These are phyloP conservation scores for Helicorthomorpha holstii DNA, from an alignment of 1,140 invertebrate species.

Conservation along the genomic window DNA sequence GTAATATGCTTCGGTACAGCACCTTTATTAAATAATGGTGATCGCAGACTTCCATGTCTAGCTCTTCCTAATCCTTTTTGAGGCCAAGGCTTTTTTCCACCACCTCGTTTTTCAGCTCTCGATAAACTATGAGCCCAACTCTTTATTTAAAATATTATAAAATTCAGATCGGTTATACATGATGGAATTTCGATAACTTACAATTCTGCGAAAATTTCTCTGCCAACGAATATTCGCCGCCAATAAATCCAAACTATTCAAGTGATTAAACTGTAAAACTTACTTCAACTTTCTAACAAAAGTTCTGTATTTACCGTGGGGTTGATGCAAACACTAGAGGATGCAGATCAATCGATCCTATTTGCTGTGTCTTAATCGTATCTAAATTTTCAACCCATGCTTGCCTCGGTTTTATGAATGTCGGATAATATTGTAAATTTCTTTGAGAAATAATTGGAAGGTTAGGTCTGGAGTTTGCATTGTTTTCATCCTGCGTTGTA, in stretches of 20 bases:
- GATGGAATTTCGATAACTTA: constrained; percentile 23
- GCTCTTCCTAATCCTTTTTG: constrained; percentile 84
- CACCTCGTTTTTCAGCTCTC: constrained; percentile 66
- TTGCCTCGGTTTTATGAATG: constrained; percentile 40
- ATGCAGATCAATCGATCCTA: constrained; percentile 72
- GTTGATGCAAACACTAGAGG: constrained; percentile 64
- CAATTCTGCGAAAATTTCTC: constrained; percentile 57
- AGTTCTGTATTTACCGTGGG: constrained; percentile 30
- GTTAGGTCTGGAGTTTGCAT: constrained; percentile 5
- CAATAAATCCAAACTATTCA: constrained; percentile 67
- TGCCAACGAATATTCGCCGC: constrained; percentile 83
- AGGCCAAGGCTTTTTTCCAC: constrained; percentile 81
- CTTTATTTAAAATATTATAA: constrained; percentile 3
- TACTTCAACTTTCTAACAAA: not conserved
- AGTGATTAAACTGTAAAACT: constrained; percentile 1
- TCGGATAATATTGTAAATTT: constrained; percentile 17
- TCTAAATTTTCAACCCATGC: constrained; percentile 85
- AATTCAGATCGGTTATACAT: constrained; percentile 18
- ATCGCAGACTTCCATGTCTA: constrained; percentile 76
- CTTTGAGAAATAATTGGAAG: constrained; percentile 18
- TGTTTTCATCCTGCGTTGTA: too few relatives aligned
- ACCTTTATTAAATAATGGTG: constrained; percentile 57
- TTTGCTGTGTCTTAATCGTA: constrained; percentile 47
- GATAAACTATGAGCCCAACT: constrained; percentile 36
- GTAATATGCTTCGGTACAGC: too few relatives aligned